Evolutionary conservation across 2,113 vertebrate genomes (phyloP).

Genomic region (Phalacrocorax aristotelis): DNA sequence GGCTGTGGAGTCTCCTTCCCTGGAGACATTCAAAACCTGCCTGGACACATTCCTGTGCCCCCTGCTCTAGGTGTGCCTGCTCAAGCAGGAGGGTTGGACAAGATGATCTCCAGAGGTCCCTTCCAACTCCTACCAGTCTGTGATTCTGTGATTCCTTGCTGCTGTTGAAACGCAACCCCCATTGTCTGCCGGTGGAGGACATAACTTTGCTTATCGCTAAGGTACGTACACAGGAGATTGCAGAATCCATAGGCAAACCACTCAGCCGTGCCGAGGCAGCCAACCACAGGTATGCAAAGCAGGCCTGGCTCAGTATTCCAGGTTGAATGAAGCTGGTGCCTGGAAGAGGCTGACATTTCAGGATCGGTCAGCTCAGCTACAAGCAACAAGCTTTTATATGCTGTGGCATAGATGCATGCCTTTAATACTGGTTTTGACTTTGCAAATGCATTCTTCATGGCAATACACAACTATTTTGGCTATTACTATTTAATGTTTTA

Average conservation of each 20-base stretch:
- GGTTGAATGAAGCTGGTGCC: neutral
- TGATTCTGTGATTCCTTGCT: neutral
- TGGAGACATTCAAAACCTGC: no score
- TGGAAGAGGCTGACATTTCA: neutral
- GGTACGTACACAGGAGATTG: neutral
- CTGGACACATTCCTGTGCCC: no score
- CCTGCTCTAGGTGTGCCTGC: no score
- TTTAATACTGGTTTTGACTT: neutral
- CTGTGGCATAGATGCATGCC: neutral
- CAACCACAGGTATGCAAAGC: neutral
- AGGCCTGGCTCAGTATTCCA: neutral
- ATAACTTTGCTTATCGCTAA: neutral
- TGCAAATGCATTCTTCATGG: neutral
- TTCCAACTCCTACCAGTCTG: no score
- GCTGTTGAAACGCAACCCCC: neutral
- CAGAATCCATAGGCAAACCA: neutral
- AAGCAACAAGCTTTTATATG: neutral
- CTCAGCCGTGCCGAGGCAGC: neutral
- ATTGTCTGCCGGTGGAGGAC: fast-evolving
- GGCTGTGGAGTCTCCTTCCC: no score
- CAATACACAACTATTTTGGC: neutral
- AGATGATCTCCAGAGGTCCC: no score
- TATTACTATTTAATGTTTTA: neutral
- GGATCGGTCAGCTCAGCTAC: neutral
- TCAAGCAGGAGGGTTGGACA: no score